Evolutionary conservation across 2,888 invertebrate genomes (phyloP).

Genomic region (Perithous albicinctus): DNA sequence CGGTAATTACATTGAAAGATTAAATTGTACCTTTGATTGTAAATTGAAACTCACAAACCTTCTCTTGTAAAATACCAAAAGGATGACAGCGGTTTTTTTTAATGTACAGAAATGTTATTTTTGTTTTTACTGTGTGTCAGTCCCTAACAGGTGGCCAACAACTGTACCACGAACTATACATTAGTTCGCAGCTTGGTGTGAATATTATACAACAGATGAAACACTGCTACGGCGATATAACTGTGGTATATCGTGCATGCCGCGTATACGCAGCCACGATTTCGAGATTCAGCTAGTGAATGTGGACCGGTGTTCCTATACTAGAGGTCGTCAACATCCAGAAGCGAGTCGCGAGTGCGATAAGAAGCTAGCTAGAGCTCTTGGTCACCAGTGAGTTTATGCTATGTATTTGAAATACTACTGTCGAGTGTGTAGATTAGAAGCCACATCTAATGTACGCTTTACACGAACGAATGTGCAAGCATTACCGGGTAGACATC

Average conservation of each 20-base stretch:
- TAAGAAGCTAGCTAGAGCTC: conserved; percentile 51
- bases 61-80: no score
- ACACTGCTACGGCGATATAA: conserved; percentile 3
- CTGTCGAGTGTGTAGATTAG: conserved; percentile 47
- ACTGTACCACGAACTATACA: neutral
- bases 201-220: conserved; percentile 20
- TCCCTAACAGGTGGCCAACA: neutral
- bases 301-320: conserved; percentile 27
- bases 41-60: no score
- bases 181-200: neutral
- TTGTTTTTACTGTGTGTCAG: no score
- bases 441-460: conserved; percentile 39
- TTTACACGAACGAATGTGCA: conserved; percentile 33
- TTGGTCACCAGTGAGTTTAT: conserved; percentile 13
- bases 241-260: conserved; percentile 8
- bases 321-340: conserved; percentile 55
- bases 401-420: conserved; percentile 41
- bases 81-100: no score
- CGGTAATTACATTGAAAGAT: no score
- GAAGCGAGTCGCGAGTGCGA: conserved; percentile 39
- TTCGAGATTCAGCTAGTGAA: conserved; percentile 24
- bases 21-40: no score
- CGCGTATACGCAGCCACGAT: conserved; percentile 3
- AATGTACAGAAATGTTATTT: no score
- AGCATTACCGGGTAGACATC: conserved; percentile 6